phyloP scores from a whole-genome alignment of 2,888 invertebrate species.

The Macrosoma leucophasiata region DNA sequence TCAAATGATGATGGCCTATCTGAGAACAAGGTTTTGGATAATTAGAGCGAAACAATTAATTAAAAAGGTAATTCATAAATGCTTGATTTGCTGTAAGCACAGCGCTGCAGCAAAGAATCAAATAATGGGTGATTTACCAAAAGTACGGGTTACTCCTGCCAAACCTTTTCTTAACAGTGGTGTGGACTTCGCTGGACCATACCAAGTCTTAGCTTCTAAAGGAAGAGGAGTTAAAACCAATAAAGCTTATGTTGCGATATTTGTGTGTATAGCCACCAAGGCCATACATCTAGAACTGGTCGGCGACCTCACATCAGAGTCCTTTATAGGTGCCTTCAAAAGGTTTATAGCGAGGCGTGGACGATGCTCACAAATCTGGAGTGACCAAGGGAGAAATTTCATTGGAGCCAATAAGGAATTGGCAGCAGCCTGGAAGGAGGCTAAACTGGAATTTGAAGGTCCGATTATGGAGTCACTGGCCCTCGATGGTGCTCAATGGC shows the following conservation, averaged over 20 bases:
- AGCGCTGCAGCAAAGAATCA: conserved; percentile 5
- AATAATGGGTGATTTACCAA: conserved; percentile 17
- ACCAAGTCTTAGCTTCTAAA: conserved; percentile 9
- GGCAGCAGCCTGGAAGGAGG: conserved; percentile 12
- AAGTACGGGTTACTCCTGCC: conserved; percentile 11
- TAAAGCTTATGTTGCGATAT: conserved; percentile 12
- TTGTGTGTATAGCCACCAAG: conserved; percentile 20
- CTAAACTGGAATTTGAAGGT: conserved; percentile 10
- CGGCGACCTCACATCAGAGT: conserved; percentile 14
- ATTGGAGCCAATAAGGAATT: conserved; percentile 22
- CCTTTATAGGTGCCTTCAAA: conserved; percentile 20
- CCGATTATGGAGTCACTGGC: conserved; percentile 8
- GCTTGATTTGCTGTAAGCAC: conserved; percentile 11
- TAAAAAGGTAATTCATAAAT: conserved; percentile 7
- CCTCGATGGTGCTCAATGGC: conserved; percentile 22
- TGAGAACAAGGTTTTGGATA: conserved; percentile 14
- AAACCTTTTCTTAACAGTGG: conserved; percentile 13
- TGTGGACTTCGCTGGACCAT: conserved; percentile 21
- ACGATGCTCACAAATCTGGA: conserved; percentile 19
- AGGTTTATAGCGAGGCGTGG: conserved; percentile 26
- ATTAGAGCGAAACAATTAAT: conserved; percentile 6
- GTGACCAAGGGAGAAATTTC: conserved; percentile 24
- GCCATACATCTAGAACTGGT: conserved; percentile 21
- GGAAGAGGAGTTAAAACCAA: conserved; percentile 13
- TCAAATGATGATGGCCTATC: conserved; percentile 5